These are phyloP conservation scores for Andricus grossulariae DNA, from an alignment of 1,140 invertebrate species.

Conservation along the genomic window DNA sequence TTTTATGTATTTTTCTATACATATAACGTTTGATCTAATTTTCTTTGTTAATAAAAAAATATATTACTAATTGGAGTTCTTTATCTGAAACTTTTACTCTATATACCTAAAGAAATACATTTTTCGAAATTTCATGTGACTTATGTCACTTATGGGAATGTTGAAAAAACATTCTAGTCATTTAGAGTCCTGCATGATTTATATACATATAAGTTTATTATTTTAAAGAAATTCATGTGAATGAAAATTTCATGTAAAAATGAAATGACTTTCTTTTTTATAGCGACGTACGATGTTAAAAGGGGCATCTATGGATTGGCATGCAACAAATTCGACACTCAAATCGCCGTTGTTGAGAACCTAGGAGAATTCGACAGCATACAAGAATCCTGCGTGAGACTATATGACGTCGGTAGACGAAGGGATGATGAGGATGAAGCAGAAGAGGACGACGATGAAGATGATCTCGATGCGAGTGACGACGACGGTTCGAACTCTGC, in stretches of 20 bases:
- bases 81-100: no score
- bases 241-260: not conserved
- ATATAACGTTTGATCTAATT: no score
- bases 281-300: constrained; percentile 93
- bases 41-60: no score
- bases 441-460: constrained; percentile 84
- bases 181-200: no score
- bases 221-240: no score
- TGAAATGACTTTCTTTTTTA: constrained; percentile 50
- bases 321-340: constrained; percentile 85
- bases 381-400: constrained; percentile 88
- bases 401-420: constrained; percentile 88
- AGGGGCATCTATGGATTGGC: constrained; percentile 86
- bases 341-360: constrained; percentile 90
- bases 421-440: constrained; percentile 86
- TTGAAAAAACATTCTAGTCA: no score
- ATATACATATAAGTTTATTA: no score
- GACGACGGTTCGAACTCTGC: constrained; percentile 76
- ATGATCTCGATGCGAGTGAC: constrained; percentile 73
- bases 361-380: constrained; percentile 84
- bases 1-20: no score
- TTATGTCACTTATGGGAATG: no score
- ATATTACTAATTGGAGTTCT: no score
- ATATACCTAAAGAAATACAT: no score
- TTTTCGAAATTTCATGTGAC: no score